These are phyloP conservation scores for Coelopa pilipes DNA, from an alignment of 2,888 invertebrate species.

Conservation along the genomic window DNA sequence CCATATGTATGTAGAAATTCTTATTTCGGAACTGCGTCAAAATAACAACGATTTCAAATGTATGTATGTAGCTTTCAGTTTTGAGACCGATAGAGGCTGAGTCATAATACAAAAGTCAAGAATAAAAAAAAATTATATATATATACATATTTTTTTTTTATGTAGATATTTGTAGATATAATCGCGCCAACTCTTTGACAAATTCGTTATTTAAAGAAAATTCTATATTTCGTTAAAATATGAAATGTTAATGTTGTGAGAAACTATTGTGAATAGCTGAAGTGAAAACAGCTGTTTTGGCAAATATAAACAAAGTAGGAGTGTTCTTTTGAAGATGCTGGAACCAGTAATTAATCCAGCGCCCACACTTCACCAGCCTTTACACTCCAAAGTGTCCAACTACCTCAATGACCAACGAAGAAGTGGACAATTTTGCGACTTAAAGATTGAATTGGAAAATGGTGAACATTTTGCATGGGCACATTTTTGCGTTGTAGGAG, in stretches of 20 bases:
- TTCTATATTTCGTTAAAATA: no score
- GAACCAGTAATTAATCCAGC: constrained; percentile 38
- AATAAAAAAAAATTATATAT: no score
- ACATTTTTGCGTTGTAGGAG: constrained; percentile 64
- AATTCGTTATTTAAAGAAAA: no score
- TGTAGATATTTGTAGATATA: no score
- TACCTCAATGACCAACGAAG: constrained; percentile 62
- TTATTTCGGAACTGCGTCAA: not conserved
- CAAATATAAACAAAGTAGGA: no score
- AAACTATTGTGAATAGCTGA: no score
- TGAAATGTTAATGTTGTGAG: no score
- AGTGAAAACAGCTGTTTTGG: no score
- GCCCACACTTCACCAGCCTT: constrained; percentile 55
- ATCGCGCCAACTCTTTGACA: no score
- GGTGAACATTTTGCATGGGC: constrained; percentile 49
- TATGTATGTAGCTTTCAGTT: not conserved
- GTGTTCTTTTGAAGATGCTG: constrained; percentile 4
- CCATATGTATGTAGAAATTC: not conserved
- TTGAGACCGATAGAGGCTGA: no score
- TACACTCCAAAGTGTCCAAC: constrained; percentile 63
- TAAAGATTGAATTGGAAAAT: constrained; percentile 54
- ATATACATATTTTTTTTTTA: no score
- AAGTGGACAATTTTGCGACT: constrained; percentile 61
- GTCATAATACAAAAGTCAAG: no score
- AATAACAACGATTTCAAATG: not conserved